A percentile compares a stretch with the other conserved stretches of the same genome.
Conservation (phyloP, 2,113 vertebrate species). For the Zosterops hypoxanthus region DNA sequence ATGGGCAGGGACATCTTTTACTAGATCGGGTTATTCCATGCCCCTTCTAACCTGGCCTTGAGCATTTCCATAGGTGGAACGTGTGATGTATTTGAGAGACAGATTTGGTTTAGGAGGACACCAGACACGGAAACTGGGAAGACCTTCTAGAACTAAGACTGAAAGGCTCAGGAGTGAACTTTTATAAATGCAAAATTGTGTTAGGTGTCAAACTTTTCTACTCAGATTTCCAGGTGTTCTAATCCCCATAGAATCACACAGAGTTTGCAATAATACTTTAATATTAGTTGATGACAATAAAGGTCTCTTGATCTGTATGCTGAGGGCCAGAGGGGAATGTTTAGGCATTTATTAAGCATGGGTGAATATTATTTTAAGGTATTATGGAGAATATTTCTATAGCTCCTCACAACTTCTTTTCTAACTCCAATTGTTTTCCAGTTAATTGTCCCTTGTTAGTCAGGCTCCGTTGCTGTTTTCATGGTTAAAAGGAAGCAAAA, state of each 20-base stretch:
- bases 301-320: fast-evolving
- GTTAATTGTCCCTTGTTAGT: slow-evolving; percentile 38
- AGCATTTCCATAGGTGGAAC: background rate
- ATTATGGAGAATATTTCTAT: background rate
- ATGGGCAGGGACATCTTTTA: fast-evolving
- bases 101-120: background rate
- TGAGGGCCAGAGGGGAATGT: background rate
- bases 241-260: background rate
- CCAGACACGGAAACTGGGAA: background rate
- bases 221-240: background rate
- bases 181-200: background rate
- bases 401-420: background rate
- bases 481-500: background rate
- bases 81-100: background rate
- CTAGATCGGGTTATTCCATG: background rate
- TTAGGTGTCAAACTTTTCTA: background rate
- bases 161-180: background rate
- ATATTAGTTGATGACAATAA: background rate
- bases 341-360: background rate
- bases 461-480: background rate
- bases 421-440: background rate
- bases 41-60: background rate
- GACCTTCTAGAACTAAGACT: background rate
- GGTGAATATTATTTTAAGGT: background rate
- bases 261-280: background rate